Evolutionary conservation across 1,140 invertebrate genomes (phyloP), one percentile per base, ranked within the genome.

Genomic region (Drosophila gunungcola): DNA sequence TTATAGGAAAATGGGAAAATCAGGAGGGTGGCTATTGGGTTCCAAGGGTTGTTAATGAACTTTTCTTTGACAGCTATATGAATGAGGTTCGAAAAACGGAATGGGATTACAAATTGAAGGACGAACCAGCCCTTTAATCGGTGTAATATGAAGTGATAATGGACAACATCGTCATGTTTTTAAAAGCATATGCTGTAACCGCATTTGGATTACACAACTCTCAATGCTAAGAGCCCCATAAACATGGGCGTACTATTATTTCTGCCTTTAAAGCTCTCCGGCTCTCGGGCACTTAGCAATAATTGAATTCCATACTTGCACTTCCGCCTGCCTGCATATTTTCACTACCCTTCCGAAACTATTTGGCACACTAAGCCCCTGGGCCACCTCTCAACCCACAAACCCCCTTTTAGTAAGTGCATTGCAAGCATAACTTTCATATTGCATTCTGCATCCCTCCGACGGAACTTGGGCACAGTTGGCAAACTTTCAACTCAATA

Each of bases 351-450:
- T 51, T 36, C 72, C 52, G 21, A 65, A 75, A 76, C 61, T 73
- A 78, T 82, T 78, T 75, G 62, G 55, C 68, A 67, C 73, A 75
- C 46, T 69, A 25, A 69, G 53, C n/a, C 27, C 41, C 13, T 32
- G 38, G 10, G 13, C 52, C 52, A 13, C 38, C 5, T 6, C 13
- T 1, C n/a, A 11, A 2, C 6, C 34, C 10, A 12, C 12, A 25
- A 39, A 10, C 11, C 21, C 32, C 21, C 32, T 46, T 36, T 45
- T 21, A 38, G 25, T 38, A 84, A 84, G 67, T 77, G 81, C 65
- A 69, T 70, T 82, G 51, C 75, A 46, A 73, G 78, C 80, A 84
- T 81, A 84, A 84, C 82, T 85, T 69, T 53, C 72, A 80, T 77
- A 76, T 85, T 68, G 80, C 72, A 75, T 67, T 75, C 29, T 7